phyloP scores from a whole-genome alignment of 2,797 vertebrate genomes.

The Darevskia mixta region DNA sequence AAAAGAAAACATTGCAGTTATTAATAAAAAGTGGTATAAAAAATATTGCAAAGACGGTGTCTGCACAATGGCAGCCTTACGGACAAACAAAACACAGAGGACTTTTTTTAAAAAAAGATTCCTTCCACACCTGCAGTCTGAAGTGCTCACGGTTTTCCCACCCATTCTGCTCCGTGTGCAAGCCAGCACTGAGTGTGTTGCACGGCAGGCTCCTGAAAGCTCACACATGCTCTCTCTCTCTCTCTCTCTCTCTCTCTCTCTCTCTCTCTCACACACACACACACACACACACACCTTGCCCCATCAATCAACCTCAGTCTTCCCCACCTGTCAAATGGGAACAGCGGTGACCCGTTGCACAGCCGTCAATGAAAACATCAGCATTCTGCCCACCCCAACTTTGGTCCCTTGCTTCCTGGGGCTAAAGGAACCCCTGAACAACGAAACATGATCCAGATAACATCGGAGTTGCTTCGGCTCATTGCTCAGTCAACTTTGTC shows the following conservation, averaged over 20 bases:
- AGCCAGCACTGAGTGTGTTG: background rate
- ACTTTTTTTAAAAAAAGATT: background rate
- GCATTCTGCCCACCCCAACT: conserved; percentile 41
- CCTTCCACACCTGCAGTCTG: background rate
- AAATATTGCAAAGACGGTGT: no score
- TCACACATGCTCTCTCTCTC: no score
- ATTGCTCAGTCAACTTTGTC: conserved; percentile 40
- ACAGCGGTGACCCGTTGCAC: no score
- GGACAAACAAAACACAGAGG: no score
- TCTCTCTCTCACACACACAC: no score
- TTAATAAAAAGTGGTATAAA: no score
- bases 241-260: no score
- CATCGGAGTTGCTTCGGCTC: background rate
- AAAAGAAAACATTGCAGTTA: no score
- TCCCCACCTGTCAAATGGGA: background rate
- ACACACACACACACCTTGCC: no score
- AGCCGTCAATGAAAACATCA: conserved; percentile 5
- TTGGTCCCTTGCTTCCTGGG: background rate
- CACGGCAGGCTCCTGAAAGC: no score
- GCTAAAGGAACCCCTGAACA: background rate
- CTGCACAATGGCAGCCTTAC: no score
- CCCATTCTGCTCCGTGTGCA: background rate
- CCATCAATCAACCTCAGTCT: background rate
- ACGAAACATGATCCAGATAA: background rate
- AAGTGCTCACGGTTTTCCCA: background rate